These are phyloP conservation scores for Drosophila jambulina DNA, from an alignment of 1,140 invertebrate genomes.

Conservation along the genomic window DNA sequence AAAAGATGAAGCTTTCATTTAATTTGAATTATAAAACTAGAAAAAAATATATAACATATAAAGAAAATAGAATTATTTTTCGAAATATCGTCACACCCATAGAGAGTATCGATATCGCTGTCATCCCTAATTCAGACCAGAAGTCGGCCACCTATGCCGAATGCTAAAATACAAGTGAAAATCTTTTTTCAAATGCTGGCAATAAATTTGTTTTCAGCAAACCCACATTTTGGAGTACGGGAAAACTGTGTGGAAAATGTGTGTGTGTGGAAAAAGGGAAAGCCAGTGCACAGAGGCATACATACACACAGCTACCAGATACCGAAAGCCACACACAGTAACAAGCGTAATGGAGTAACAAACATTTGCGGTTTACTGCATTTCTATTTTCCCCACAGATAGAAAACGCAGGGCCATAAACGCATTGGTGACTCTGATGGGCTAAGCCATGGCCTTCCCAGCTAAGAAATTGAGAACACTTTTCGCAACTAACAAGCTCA, in stretches of 20 bases:
- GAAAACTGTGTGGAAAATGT: conserved; percentile 8
- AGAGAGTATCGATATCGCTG: not conserved
- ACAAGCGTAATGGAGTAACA: conserved; percentile 76
- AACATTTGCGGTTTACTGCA: conserved; percentile 79
- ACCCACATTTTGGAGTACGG: conserved; percentile 10
- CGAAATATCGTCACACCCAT: too few species aligned
- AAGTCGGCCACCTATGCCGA: conserved; percentile 28
- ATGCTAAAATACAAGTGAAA: conserved; percentile 38
- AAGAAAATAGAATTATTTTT: not conserved
- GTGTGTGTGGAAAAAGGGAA: conserved; percentile 16
- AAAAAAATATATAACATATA: too few species aligned
- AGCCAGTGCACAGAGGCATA: conserved; percentile 20
- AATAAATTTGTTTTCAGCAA: conserved; percentile 35
- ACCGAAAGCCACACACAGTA: conserved; percentile 22
- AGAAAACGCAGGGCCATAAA: conserved; percentile 10
- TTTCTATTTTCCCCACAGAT: conserved; percentile 37
- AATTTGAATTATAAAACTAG: not conserved
- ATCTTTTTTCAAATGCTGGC: conserved; percentile 36
- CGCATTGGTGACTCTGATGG: conserved; percentile 14
- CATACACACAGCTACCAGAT: conserved; percentile 5
- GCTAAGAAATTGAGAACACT: conserved; percentile 29
- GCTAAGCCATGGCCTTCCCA: conserved; percentile 3
- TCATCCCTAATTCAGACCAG: not conserved
- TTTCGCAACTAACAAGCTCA: conserved; percentile 23
- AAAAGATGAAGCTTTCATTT: too few species aligned